phyloP scores from a whole-genome alignment of 2,888 invertebrate species.

The Drepanosiphum platanoidis region DNA sequence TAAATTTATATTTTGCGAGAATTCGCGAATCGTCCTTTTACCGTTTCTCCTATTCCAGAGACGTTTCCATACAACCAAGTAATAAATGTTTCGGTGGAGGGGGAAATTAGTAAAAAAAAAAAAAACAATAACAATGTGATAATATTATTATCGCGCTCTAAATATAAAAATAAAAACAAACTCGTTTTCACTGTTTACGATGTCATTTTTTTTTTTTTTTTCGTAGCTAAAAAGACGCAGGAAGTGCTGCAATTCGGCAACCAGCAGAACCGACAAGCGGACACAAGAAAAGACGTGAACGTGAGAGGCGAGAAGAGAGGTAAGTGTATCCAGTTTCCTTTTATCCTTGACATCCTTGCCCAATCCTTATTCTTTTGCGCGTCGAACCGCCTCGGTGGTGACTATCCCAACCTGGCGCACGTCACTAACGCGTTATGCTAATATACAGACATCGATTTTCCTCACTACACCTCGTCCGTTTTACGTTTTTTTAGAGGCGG shows the following conservation, averaged over 20 bases:
- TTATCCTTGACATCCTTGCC: not conserved
- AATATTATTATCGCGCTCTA: too few relatives aligned
- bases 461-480: not conserved
- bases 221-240: constrained; percentile 68
- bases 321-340: constrained; percentile 53
- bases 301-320: constrained; percentile 65
- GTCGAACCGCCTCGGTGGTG: not conserved
- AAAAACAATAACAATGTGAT: too few relatives aligned
- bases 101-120: too few relatives aligned
- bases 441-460: constrained; percentile 34
- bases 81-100: too few relatives aligned
- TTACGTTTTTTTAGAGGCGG: constrained; percentile 37
- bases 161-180: too few relatives aligned
- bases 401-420: not conserved
- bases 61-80: too few relatives aligned
- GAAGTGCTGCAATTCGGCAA: constrained; percentile 69
- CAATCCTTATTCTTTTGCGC: not conserved
- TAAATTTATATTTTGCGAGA: too few relatives aligned
- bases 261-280: constrained; percentile 67
- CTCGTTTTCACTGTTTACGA: too few relatives aligned
- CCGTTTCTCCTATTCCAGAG: too few relatives aligned
- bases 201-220: constrained; percentile 15
- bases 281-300: constrained; percentile 63
- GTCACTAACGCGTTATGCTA: too few relatives aligned
- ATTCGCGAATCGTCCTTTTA: too few relatives aligned